Evolutionary conservation across 2,888 invertebrate species (phyloP).

Genomic region (Escarpia spicata): DNA sequence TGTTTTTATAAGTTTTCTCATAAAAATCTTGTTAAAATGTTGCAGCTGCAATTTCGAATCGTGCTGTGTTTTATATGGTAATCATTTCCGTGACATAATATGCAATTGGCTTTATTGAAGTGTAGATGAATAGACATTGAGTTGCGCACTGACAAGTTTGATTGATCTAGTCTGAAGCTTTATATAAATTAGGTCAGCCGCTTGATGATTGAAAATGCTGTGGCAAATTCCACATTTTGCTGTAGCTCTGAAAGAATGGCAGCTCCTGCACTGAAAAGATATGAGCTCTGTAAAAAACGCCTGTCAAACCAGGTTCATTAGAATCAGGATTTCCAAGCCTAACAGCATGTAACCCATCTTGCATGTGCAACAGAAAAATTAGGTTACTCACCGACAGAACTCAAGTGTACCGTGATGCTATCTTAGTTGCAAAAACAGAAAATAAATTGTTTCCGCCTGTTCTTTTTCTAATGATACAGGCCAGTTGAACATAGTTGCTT

Average conservation of each 20-base stretch:
- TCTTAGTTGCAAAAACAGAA: not conserved
- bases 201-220: conserved; percentile 2
- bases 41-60: not conserved
- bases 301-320: not conserved
- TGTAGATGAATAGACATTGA: not conserved
- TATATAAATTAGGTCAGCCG: not conserved
- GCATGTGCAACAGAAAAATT: not conserved
- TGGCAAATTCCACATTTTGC: not conserved
- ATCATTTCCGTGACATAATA: not conserved
- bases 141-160: not conserved
- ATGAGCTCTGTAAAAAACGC: not conserved
- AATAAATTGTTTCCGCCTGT: not conserved
- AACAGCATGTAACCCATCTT: not conserved
- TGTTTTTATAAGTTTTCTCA: not conserved
- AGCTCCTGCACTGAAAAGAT: not conserved
- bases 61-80: not conserved
- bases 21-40: not conserved
- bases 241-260: not conserved
- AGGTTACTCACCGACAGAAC: not conserved
- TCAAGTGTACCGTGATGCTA: not conserved
- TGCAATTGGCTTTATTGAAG: conserved; percentile 13
- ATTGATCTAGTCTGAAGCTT: conserved; percentile 6
- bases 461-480: not conserved
- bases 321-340: not conserved
- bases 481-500: not conserved